Conservation (phyloP, 2,113 vertebrate genomes). For the Corydoras sp. region DNA sequence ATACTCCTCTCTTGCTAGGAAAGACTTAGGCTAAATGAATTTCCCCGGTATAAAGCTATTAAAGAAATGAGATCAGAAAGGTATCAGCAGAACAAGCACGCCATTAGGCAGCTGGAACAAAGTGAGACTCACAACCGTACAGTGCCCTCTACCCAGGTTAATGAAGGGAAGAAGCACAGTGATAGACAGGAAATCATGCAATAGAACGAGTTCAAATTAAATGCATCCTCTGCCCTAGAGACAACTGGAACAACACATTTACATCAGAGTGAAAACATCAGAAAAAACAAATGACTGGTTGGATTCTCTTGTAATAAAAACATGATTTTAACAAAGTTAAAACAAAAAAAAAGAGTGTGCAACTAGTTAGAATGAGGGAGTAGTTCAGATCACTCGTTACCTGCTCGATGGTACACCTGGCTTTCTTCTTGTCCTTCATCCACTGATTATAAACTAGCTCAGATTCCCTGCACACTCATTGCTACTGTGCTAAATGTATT, state of each 20-base stretch:
- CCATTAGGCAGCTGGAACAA: conserved; percentile 2
- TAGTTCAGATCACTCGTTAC: too few species aligned
- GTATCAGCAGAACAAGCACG: conserved; percentile 7
- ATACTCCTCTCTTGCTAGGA: neutral
- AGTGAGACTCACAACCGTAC: conserved; percentile 11
- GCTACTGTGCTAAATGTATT: conserved; percentile 33
- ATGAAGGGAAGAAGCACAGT: neutral
- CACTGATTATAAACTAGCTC: neutral
- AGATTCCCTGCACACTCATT: conserved; percentile 16
- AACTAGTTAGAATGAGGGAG: too few species aligned
- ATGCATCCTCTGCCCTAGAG: neutral
- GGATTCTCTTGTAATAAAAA: too few species aligned
- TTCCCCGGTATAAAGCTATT: conserved; percentile 31
- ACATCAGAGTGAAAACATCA: neutral
- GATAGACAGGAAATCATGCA: neutral
- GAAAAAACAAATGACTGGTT: too few species aligned
- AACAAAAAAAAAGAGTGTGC: too few species aligned
- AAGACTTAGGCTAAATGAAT: neutral
- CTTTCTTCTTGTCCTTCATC: too few species aligned
- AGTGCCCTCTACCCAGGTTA: neutral
- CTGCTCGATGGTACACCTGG: too few species aligned
- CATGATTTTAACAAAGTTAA: too few species aligned
- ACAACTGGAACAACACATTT: neutral
- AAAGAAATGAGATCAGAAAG: conserved; percentile 25
- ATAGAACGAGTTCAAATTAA: conserved; percentile 1